These are phyloP conservation scores for Microtus ochrogaster DNA, from an alignment of 2,113 vertebrate species.

Conservation along the genomic window DNA sequence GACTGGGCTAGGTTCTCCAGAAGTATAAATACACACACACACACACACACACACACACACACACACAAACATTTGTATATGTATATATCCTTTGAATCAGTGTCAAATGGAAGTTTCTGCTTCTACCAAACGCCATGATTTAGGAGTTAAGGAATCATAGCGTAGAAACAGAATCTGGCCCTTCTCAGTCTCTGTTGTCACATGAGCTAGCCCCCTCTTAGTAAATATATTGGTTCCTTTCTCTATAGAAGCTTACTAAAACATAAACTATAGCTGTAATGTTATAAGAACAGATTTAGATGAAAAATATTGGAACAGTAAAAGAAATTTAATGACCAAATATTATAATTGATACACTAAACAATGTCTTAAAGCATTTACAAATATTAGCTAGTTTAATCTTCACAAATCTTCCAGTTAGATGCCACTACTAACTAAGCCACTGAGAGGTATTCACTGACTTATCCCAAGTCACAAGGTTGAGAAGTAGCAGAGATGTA, in stretches of 20 bases:
- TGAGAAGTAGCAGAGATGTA: neutral
- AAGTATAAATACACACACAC: neutral
- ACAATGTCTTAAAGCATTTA: neutral
- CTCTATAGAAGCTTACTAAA: neutral
- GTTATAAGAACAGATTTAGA: neutral
- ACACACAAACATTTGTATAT: neutral
- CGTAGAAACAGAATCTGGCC: neutral
- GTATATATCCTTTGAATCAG: neutral
- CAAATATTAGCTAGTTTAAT: constrained; percentile 26
- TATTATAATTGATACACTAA: neutral
- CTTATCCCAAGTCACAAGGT: neutral
- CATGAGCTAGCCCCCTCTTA: neutral
- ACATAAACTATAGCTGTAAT: neutral
- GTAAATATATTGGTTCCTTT: neutral
- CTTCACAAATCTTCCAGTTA: neutral
- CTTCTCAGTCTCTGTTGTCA: neutral
- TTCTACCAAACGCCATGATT: neutral
- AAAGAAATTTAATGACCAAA: constrained; percentile 18
- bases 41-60: neutral
- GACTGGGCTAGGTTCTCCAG: neutral
- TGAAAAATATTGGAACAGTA: neutral
- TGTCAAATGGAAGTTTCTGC: neutral
- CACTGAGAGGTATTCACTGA: neutral
- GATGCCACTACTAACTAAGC: neutral
- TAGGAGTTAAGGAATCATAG: neutral